Base-by-base conservation (phyloP, 1,140 invertebrate species). In the Trissolcus basalis region DNA sequence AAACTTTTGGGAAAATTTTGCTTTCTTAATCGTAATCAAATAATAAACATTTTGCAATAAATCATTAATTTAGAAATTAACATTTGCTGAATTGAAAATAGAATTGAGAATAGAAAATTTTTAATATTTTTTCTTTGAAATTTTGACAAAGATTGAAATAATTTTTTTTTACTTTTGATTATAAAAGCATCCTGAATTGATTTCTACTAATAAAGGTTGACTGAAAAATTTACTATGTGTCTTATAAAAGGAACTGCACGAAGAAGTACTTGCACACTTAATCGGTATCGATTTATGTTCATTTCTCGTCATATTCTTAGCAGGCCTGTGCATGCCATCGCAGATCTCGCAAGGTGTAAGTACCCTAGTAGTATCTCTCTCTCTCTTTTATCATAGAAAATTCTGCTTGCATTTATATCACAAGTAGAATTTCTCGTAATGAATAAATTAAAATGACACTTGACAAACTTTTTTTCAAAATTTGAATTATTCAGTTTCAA, bases 261-360 rank as follows among this genome's bases (percentile, higher is more conserved):
- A 44, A 39, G 9, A 39, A 39, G n/a, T 11, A 9, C 2, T 39
- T 39, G 36, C 36, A 39, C 9, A 39, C 16, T 77, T 75, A 73
- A 79, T 73, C 44, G 35, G 48, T 79, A 78, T 72, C 80, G 78
- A 80, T 82, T 86, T 81, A 77, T 79, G 78, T 82, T 79, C 83
- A 71, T 86, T 84, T 83, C 84, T 72, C 79, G 75, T 82, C 77
- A 82, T 85, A 82, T 79, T 76, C 82, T 78, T 80, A 84, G 81
- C 92, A 94, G 93, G 89, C 91, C 92, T 89, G 91, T 94, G 92
- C 93, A 95, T 94, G 94, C 94, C 86, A 92, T 95, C 91, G 93
- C 93, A 90, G 91, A 92, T 85, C 91, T 95, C 87, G 92, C 93
- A 85, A 92, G 92, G 91, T 95, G 94, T 96, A 94, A 96, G 94